These are phyloP conservation scores for Ochropleura plecta DNA, from an alignment of 2,888 invertebrate species.

Conservation along the genomic window DNA sequence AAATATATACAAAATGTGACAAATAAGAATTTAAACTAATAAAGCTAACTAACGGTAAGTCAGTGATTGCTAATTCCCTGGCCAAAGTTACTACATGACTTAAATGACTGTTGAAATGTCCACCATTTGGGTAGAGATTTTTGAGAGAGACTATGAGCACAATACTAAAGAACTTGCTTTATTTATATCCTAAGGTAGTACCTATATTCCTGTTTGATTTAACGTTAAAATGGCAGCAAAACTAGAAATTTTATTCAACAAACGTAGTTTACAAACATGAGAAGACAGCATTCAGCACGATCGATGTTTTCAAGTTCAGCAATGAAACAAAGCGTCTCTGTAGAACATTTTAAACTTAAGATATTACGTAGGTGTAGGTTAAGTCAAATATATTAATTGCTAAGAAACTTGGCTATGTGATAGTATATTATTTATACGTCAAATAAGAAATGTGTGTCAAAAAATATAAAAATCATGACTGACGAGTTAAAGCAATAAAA, in stretches of 20 bases:
- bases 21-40: neutral
- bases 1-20: neutral
- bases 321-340: slow-evolving; percentile 19
- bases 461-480: neutral
- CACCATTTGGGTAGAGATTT: neutral
- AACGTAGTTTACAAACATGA: slow-evolving; percentile 41
- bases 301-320: slow-evolving; percentile 49
- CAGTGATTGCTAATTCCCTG: neutral
- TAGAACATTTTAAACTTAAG: slow-evolving; percentile 21
- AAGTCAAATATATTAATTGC: neutral
- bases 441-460: neutral
- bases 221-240: slow-evolving; percentile 25
- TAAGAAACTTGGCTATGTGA: neutral
- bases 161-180: neutral
- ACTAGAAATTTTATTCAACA: slow-evolving; percentile 29
- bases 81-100: no score
- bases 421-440: neutral
- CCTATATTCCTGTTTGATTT: neutral
- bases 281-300: slow-evolving; percentile 40
- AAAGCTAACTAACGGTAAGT: neutral
- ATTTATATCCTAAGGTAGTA: neutral
- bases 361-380: slow-evolving; percentile 8
- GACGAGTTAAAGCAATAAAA: no score
- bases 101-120: neutral
- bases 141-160: neutral